phyloP scores from a whole-genome alignment of 2,888 invertebrate species.

The Eretmocerus hayati region DNA sequence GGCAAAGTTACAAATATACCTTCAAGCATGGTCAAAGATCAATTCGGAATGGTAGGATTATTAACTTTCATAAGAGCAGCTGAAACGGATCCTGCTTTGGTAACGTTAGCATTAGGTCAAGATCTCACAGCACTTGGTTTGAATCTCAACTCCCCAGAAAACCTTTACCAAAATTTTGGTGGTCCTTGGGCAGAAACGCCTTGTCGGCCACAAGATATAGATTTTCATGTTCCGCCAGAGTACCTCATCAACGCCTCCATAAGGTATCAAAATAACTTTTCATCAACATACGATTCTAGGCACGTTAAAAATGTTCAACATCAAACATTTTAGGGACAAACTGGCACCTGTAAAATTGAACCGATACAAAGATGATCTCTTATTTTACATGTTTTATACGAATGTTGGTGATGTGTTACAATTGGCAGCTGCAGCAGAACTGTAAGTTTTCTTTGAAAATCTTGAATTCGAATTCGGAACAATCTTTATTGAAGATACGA shows the following conservation, averaged over 20 bases:
- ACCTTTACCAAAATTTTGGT: conserved; percentile 95
- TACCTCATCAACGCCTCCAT: conserved; percentile 97
- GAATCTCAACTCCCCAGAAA: conserved; percentile 97
- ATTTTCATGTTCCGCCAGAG: conserved; percentile 96
- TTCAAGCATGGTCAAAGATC: conserved; percentile 96
- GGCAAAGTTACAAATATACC: conserved; percentile 98
- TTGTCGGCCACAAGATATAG: conserved; percentile 97
- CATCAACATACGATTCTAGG: neutral
- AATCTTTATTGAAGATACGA: too few species aligned
- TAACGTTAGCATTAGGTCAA: conserved; percentile 93
- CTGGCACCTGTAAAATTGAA: conserved; percentile 91
- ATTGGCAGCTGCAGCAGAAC: conserved; percentile 92
- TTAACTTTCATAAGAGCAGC: conserved; percentile 97
- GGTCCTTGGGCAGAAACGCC: conserved; percentile 99
- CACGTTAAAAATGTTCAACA: neutral
- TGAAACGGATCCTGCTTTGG: conserved; percentile 93
- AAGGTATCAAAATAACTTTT: conserved; percentile 46
- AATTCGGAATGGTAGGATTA: conserved; percentile 98
- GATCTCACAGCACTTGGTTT: conserved; percentile 96
- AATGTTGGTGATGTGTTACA: conserved; percentile 98
- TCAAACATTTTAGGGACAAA: conserved; percentile 77
- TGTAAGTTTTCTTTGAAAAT: conserved; percentile 82
- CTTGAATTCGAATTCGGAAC: too few species aligned
- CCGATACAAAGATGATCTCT: conserved; percentile 96
- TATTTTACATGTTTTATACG: conserved; percentile 99